Percentiles rank a stretch among this genome's conserved stretches.
Conservation (phyloP, 1,140 invertebrate genomes). For the Euglossa dilemma region DNA sequence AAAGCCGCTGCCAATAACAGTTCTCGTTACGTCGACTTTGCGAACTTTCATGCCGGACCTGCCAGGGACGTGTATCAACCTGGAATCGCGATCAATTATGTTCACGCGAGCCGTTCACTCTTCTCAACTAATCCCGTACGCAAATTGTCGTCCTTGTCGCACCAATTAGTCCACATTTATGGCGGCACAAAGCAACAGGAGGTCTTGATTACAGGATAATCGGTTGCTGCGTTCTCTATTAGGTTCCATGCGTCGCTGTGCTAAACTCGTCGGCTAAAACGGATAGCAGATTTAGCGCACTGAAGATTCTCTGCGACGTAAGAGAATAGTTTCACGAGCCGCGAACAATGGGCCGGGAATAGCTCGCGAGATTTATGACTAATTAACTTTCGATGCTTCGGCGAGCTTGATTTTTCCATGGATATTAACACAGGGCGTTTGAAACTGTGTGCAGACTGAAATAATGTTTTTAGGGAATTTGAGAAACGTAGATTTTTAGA, state of each 20-base stretch:
- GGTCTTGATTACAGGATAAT: constrained; percentile 13
- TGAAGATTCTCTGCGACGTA: background rate
- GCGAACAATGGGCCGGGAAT: background rate
- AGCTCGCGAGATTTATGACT: background rate
- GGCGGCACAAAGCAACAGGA: background rate
- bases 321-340: background rate
- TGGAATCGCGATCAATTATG: constrained; percentile 23
- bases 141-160: background rate
- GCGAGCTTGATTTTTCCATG: too few relatives aligned
- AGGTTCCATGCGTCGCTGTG: background rate
- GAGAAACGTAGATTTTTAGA: too few relatives aligned
- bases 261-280: background rate
- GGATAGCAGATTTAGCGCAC: background rate
- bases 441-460: too few relatives aligned
- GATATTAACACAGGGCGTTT: too few relatives aligned
- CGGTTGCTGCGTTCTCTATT: background rate
- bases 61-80: background rate
- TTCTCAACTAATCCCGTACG: background rate
- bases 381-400: background rate
- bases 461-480: too few relatives aligned
- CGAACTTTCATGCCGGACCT: background rate
- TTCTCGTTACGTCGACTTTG: constrained; percentile 13
- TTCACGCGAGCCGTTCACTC: background rate
- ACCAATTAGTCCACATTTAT: background rate
- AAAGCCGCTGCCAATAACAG: constrained; percentile 42